Base-by-base conservation (phyloP, 92 coral and sea anemone genomes). In the Anthopleura xanthogrammica region DNA sequence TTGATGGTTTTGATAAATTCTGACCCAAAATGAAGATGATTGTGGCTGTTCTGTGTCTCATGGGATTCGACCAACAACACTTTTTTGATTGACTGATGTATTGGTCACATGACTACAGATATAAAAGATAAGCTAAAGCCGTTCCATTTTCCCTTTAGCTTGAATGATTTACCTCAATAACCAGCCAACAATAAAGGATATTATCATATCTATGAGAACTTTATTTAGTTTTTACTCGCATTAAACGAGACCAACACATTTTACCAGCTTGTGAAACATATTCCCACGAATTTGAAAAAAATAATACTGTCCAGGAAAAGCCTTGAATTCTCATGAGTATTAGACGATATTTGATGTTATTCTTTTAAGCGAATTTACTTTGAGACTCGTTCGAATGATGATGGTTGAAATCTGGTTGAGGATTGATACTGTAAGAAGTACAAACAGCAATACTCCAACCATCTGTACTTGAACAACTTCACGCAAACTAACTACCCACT, bases 91-190 rank as follows among this genome's bases (percentile, higher is more conserved):
- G 74, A 68, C 29, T 68, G 74, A 68, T 29, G 74, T 23, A 42
- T 68, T 68, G 74, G 19, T 68, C 74, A 68, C 74, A 68, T 68
- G 74, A 68, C 74, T 9, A 24, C 74, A 68, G 70, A 62, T 68
- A 29, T 29, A 68, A 68, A 68, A 29, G 24, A 7, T n/a, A 5
- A 13, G 72, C 72, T 12, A 65, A 4, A 65, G 72, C 72, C 8
- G 74, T 29, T 23, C 74, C 29, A 68, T 9, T 29, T 68, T 68
- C 42, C 16, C 17, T 68, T 68, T 29, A 19, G 1, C 8, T 68
- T 68, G 14, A 29, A 2, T 7, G 74, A 9, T 23, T n/a, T 36
- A 4, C 29, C 72, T 22, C 72, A 29, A 36, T 36, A 29, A 12
- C 36, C 36, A 29, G 36, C 36, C 36, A 29, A 29, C 36, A 10